Evolutionary conservation across 2,797 vertebrate species (phyloP).

Genomic region (Nannoperca australis): DNA sequence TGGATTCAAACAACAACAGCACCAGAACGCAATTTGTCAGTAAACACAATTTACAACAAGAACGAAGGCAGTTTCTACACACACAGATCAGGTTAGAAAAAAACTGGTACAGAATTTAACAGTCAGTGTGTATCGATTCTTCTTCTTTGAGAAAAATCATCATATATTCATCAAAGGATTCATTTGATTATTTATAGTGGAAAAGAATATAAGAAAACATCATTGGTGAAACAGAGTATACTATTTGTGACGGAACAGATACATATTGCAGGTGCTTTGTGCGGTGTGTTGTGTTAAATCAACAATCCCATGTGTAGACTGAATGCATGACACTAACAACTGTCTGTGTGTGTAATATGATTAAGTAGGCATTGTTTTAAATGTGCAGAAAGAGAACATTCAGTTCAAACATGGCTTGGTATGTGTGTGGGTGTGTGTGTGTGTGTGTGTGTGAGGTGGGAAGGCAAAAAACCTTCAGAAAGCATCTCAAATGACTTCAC

Average conservation of each 20-base stretch:
- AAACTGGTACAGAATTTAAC: slow-evolving; percentile 79
- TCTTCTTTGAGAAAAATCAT: slow-evolving; percentile 63
- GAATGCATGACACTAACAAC: slow-evolving; percentile 34
- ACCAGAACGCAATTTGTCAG: slow-evolving; percentile 80
- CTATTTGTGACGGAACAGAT: slow-evolving; percentile 66
- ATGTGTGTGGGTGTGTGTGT: slow-evolving; percentile 2
- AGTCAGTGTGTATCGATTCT: slow-evolving; percentile 82
- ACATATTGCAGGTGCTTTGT: slow-evolving; percentile 76
- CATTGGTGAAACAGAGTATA: slow-evolving; percentile 67
- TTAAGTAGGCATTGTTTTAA: slow-evolving; percentile 47
- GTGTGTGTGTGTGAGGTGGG: slow-evolving; percentile 30
- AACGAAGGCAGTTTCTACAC: slow-evolving; percentile 82
- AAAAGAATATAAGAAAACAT: slow-evolving; percentile 73
- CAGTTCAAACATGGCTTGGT: slow-evolving; percentile 72
- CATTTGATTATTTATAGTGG: slow-evolving; percentile 60
- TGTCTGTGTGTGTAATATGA: slow-evolving; percentile 24
- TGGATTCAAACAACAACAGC: slow-evolving; percentile 84
- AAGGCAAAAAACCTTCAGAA: slow-evolving; percentile 16
- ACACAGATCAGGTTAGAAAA: slow-evolving; percentile 67
- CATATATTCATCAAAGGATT: slow-evolving; percentile 69
- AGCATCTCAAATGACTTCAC: slow-evolving; percentile 28
- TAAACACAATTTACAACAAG: slow-evolving; percentile 82
- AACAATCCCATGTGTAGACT: slow-evolving; percentile 50
- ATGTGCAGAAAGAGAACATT: slow-evolving; percentile 71
- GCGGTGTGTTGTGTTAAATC: slow-evolving; percentile 61